phyloP scores from a whole-genome alignment of 2,888 invertebrate genomes.

The Sceliomorpha sp. region DNA sequence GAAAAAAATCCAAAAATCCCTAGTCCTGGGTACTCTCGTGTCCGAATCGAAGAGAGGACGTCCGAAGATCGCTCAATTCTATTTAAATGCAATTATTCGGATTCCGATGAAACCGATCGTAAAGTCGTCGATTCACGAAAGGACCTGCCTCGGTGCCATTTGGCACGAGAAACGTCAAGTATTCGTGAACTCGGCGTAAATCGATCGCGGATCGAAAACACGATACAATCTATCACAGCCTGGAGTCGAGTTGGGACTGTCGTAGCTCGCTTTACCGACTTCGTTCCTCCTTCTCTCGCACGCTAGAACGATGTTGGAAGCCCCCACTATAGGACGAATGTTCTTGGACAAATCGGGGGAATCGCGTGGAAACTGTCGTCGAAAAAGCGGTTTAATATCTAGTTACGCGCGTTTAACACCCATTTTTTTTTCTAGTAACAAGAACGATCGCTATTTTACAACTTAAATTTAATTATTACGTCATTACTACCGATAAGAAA shows the following conservation, averaged over 20 bases:
- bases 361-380: slow-evolving; percentile 49
- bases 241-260: slow-evolving; percentile 79
- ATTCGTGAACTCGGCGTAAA: slow-evolving; percentile 33
- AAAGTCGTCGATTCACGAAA: slow-evolving; percentile 35
- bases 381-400: slow-evolving; percentile 23
- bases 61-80: slow-evolving; percentile 6
- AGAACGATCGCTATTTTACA: too few relatives aligned
- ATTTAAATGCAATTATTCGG: slow-evolving; percentile 1
- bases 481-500: too few relatives aligned
- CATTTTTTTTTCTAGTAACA: too few relatives aligned
- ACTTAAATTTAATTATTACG: too few relatives aligned
- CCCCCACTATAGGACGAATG: slow-evolving; percentile 55
- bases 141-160: slow-evolving; percentile 26
- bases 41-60: not conserved
- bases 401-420: too few relatives aligned
- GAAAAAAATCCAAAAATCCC: not conserved
- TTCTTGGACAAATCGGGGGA: slow-evolving; percentile 52
- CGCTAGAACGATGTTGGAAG: slow-evolving; percentile 45
- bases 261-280: slow-evolving; percentile 64
- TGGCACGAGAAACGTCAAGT: slow-evolving; percentile 17
- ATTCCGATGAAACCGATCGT: slow-evolving; percentile 13
- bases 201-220: slow-evolving; percentile 66
- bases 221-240: slow-evolving; percentile 77
- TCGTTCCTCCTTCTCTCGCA: slow-evolving; percentile 59
- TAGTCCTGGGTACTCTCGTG: not conserved